Conservation (phyloP, 2,888 invertebrate species). For the Tachina lurida region DNA sequence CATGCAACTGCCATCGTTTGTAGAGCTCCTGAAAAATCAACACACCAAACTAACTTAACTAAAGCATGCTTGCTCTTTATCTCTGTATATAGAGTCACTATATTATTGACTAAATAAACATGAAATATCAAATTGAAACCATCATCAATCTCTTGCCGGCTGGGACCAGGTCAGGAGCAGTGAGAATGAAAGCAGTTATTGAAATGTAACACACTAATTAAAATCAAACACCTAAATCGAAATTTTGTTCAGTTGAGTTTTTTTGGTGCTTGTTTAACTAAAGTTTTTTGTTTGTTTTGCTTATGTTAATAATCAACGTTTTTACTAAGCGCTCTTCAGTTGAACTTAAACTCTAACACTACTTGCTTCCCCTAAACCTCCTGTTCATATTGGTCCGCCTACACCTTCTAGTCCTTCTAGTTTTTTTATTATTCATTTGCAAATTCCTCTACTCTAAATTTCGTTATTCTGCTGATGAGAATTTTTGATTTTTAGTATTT, state of each 20-base stretch:
- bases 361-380: not conserved
- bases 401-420: too few relatives aligned
- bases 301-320: constrained; percentile 53
- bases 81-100: constrained; percentile 8
- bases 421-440: constrained; percentile 33
- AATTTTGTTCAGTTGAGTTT: constrained; percentile 46
- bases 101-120: constrained; percentile 67
- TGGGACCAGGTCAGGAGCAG: constrained; percentile 18
- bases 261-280: constrained; percentile 41
- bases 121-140: constrained; percentile 65
- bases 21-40: constrained; percentile 10
- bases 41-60: constrained; percentile 31
- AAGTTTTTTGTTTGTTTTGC: constrained; percentile 9
- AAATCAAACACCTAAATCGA: constrained; percentile 67
- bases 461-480: constrained; percentile 45
- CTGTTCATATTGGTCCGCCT: too few relatives aligned
- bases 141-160: constrained; percentile 59
- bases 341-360: not conserved
- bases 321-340: too few relatives aligned
- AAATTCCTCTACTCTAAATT: constrained; percentile 4
- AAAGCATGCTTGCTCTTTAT: not conserved
- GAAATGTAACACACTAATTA: constrained; percentile 67
- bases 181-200: constrained; percentile 26
- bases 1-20: constrained; percentile 14
- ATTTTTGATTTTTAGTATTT: constrained; percentile 37